These are phyloP conservation scores for Syrphus vitripennis DNA, from an alignment of 2,888 invertebrate genomes.

Conservation along the genomic window DNA sequence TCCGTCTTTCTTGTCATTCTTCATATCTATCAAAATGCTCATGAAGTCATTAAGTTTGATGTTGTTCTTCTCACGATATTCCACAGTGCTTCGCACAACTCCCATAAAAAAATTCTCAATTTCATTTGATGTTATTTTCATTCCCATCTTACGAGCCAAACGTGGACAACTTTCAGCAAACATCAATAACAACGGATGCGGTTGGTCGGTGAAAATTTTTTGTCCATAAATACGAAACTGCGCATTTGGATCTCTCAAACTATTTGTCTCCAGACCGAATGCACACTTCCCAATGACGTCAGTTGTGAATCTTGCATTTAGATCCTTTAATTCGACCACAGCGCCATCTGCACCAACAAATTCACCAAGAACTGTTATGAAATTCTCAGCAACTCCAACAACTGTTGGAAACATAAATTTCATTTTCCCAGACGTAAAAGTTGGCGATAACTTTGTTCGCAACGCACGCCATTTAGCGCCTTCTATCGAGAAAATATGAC, in stretches of 20 bases:
- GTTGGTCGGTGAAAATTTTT: slow-evolving; percentile 70
- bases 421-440: slow-evolving; percentile 75
- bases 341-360: slow-evolving; percentile 18
- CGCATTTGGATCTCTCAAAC: slow-evolving; percentile 78
- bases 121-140: slow-evolving; percentile 73
- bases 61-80: slow-evolving; percentile 77
- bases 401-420: slow-evolving; percentile 75
- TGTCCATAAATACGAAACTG: slow-evolving; percentile 76
- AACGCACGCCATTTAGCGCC: slow-evolving; percentile 79
- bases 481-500: slow-evolving; percentile 79
- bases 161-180: slow-evolving; percentile 73
- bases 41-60: slow-evolving; percentile 82
- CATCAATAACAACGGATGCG: slow-evolving; percentile 65
- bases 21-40: slow-evolving; percentile 80
- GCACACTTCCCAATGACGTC: slow-evolving; percentile 82
- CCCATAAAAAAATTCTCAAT: slow-evolving; percentile 76
- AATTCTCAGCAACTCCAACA: slow-evolving; percentile 72
- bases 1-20: slow-evolving; percentile 72
- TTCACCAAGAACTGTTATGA: slow-evolving; percentile 71
- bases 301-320: slow-evolving; percentile 81
- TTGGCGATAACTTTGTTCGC: slow-evolving; percentile 74
- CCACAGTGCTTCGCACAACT: slow-evolving; percentile 80
- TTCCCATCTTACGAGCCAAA: slow-evolving; percentile 72
- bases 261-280: slow-evolving; percentile 81
- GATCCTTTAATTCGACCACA: slow-evolving; percentile 79